phyloP scores from a whole-genome alignment of 2,797 vertebrate genomes.

The Limnodromus scolopaceus region DNA sequence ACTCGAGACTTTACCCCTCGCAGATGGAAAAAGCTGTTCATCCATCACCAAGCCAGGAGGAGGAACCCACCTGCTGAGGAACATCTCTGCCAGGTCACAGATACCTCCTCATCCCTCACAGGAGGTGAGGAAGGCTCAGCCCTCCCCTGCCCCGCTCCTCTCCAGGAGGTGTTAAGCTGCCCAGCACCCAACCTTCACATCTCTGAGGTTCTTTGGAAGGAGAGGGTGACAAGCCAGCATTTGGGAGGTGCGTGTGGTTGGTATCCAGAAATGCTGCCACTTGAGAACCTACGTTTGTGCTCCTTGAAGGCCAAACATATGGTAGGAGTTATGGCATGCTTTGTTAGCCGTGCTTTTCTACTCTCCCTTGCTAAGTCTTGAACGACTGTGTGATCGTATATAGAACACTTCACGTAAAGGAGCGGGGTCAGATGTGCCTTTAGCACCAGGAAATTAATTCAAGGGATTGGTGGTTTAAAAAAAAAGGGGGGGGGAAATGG shows the following conservation, averaged over 20 bases:
- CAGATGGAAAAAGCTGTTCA: not conserved
- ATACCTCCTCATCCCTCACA: not conserved
- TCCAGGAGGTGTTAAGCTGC: not conserved
- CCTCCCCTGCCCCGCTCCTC: not conserved
- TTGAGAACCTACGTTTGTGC: not conserved
- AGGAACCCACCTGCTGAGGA: not conserved
- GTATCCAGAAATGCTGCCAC: not conserved
- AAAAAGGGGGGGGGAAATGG: not conserved
- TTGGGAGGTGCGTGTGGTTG: not conserved
- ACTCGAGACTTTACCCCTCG: not conserved
- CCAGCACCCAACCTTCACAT: not conserved
- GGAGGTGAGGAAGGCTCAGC: not conserved
- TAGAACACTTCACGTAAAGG: not conserved
- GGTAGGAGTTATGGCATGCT: not conserved
- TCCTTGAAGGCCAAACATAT: not conserved
- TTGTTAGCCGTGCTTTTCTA: not conserved
- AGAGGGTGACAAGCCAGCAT: not conserved
- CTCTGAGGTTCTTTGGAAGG: not conserved
- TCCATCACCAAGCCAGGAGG: not conserved
- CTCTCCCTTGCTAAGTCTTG: not conserved
- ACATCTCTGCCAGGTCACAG: not conserved
- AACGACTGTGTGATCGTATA: accelerated
- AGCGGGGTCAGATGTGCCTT: not conserved
- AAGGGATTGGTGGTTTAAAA: not conserved
- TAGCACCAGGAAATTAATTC: not conserved